phyloP scores from a whole-genome alignment of 1,140 invertebrate species.

The Drosophila micromelanica region DNA sequence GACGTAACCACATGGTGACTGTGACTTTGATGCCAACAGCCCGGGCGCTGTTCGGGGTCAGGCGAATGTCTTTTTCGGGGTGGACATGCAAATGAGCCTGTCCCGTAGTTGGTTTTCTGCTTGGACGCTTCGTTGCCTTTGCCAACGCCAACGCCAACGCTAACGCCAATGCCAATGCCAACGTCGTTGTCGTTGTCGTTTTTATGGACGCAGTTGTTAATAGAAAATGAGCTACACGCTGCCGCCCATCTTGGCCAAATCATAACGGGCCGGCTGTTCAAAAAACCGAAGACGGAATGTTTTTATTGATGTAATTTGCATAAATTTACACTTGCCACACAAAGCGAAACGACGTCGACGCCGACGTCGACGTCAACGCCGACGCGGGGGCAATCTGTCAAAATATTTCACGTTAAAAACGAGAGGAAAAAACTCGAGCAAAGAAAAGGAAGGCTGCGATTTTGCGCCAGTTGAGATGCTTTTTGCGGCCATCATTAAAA shows the following conservation, averaged over 20 bases:
- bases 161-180: slow-evolving; percentile 4
- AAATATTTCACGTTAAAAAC: slow-evolving; percentile 59
- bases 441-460: slow-evolving; percentile 29
- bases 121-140: slow-evolving; percentile 78
- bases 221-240: slow-evolving; percentile 80
- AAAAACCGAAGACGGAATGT: slow-evolving; percentile 70
- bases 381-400: slow-evolving; percentile 68
- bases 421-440: slow-evolving; percentile 2
- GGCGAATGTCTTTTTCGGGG: slow-evolving; percentile 26
- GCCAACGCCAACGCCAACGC: slow-evolving; percentile 29
- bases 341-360: slow-evolving; percentile 10
- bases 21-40: slow-evolving; percentile 70
- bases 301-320: slow-evolving; percentile 82
- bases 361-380: not conserved
- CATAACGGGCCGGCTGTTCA: slow-evolving; percentile 64
- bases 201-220: slow-evolving; percentile 81
- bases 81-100: slow-evolving; percentile 77
- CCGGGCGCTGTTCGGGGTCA: slow-evolving; percentile 28
- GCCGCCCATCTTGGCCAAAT: slow-evolving; percentile 75
- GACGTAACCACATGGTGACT: slow-evolving; percentile 78
- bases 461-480: slow-evolving; percentile 25
- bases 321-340: slow-evolving; percentile 76
- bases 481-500: slow-evolving; percentile 71
- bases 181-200: slow-evolving; percentile 58
- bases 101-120: slow-evolving; percentile 81